Evolutionary conservation across 2,113 vertebrate species (phyloP).

Genomic region (Mastomys natalensis): DNA sequence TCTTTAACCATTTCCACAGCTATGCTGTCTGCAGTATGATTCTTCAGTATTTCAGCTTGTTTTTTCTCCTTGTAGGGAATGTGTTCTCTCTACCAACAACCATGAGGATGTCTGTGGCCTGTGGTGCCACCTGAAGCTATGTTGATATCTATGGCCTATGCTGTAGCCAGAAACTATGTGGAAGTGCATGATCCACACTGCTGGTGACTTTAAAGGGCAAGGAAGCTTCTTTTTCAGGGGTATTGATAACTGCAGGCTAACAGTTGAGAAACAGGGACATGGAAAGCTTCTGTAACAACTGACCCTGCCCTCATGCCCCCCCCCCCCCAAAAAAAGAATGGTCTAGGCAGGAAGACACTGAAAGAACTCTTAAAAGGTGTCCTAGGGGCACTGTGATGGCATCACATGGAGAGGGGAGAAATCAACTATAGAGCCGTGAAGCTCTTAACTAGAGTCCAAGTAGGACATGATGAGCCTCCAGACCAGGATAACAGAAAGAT

Average conservation of each 20-base stretch:
- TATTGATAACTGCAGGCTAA: background rate
- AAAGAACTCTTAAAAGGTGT: background rate
- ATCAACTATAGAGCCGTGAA: background rate
- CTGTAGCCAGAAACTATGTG: background rate
- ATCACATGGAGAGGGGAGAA: background rate
- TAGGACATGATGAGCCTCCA: background rate
- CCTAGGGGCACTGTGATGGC: background rate
- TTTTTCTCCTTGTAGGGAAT: background rate
- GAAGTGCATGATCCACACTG: background rate
- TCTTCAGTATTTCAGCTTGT: background rate
- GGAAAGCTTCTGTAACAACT: background rate
- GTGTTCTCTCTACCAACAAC: background rate
- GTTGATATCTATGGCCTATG: background rate
- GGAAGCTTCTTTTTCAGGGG: background rate
- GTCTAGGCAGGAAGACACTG: background rate
- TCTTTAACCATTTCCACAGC: background rate
- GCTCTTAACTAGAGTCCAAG: background rate
- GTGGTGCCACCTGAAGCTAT: background rate
- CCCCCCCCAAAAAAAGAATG: background rate
- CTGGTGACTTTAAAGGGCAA: background rate
- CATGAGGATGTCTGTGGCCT: background rate
- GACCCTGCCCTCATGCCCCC: background rate
- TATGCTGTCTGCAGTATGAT: background rate
- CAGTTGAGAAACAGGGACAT: background rate
- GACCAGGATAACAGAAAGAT: background rate